Conservation (phyloP, 2,888 invertebrate species). For the Morpho deidamia region DNA sequence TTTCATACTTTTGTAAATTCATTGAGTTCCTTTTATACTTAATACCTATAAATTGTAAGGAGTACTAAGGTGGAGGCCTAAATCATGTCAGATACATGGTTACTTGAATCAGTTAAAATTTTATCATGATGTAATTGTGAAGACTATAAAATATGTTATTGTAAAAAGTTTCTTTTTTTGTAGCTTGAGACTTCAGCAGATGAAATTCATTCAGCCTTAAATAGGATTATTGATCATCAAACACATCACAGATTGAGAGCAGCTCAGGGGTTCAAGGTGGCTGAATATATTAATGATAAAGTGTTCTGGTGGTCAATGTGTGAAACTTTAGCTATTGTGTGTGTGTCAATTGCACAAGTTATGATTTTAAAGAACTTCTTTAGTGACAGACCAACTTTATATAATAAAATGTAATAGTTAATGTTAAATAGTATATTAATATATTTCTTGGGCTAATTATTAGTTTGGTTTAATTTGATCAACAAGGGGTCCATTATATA, state of each 20-base stretch:
- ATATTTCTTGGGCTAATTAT: constrained; percentile 41
- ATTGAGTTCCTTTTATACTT: too few species aligned
- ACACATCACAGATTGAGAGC: constrained; percentile 97
- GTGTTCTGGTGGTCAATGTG: constrained; percentile 96
- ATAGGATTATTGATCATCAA: constrained; percentile 94
- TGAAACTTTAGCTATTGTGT: constrained; percentile 90
- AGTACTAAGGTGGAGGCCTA: too few species aligned
- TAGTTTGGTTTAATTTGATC: neutral
- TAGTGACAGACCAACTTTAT: constrained; percentile 69
- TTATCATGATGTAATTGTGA: too few species aligned
- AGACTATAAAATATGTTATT: too few species aligned
- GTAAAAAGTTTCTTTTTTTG: constrained; percentile 33
- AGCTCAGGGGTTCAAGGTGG: constrained; percentile 95
- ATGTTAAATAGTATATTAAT: constrained; percentile 56
- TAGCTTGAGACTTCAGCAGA: constrained; percentile 96
- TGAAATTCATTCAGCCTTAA: constrained; percentile 93
- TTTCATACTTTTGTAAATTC: too few species aligned
- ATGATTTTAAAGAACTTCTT: constrained; percentile 95
- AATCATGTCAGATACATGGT: too few species aligned
- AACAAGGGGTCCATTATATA: neutral
- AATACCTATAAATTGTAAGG: too few species aligned
- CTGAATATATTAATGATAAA: constrained; percentile 96
- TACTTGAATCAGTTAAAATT: too few species aligned
- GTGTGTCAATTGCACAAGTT: constrained; percentile 94
- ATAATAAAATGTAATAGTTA: constrained; percentile 62